These are phyloP conservation scores for Aphidius gifuensis DNA, from an alignment of 1,140 invertebrate genomes.

Conservation along the genomic window DNA sequence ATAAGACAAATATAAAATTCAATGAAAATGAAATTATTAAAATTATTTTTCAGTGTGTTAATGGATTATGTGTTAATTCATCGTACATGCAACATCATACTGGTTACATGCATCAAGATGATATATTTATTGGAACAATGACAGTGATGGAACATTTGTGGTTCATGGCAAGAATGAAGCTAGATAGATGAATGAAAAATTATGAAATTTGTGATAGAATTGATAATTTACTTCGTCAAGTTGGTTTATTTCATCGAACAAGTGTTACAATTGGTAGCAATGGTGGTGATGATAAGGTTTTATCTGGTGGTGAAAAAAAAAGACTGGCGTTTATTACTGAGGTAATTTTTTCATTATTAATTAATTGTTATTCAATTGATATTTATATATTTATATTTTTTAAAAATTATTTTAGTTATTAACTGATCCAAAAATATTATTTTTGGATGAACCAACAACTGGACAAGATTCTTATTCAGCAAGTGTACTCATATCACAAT, in stretches of 20 bases:
- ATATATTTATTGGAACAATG: constrained; percentile 82
- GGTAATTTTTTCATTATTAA: constrained; percentile 51
- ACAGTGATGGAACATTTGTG: constrained; percentile 86
- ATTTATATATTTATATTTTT: neutral
- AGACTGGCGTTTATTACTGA: constrained; percentile 90
- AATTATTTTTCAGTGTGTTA: constrained; percentile 61
- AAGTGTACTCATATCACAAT: constrained; percentile 75
- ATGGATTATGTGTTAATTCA: constrained; percentile 64
- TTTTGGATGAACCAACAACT: constrained; percentile 95
- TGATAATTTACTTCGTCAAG: constrained; percentile 65
- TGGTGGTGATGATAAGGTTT: constrained; percentile 68
- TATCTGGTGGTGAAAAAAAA: constrained; percentile 93
- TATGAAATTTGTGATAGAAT: constrained; percentile 66
- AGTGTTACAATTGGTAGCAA: constrained; percentile 73
- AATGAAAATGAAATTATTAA: constrained; percentile 2
- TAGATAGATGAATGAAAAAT: constrained; percentile 65
- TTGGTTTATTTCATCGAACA: constrained; percentile 70
- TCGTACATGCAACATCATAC: constrained; percentile 74
- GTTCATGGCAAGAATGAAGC: constrained; percentile 82
- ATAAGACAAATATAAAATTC: constrained; percentile 15
- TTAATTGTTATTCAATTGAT: neutral
- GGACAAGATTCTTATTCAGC: constrained; percentile 92
- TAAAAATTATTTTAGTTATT: constrained; percentile 63
- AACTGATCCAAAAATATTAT: constrained; percentile 88
- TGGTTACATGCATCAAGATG: constrained; percentile 93